These are phyloP conservation scores for Lineus longissimus DNA, from an alignment of 1,140 invertebrate genomes.

Conservation along the genomic window DNA sequence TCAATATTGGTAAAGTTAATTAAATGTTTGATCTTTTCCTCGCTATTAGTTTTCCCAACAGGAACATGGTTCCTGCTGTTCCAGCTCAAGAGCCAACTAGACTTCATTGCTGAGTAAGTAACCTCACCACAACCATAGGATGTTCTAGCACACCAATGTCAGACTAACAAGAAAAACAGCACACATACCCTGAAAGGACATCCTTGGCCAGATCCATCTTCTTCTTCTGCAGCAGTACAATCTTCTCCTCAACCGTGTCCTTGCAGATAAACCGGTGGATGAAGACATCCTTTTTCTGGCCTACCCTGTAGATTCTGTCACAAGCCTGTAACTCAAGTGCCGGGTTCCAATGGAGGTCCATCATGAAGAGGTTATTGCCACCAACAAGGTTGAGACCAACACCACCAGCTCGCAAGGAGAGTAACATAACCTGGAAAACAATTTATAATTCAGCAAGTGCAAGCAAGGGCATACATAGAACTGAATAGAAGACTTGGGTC, in stretches of 20 bases:
- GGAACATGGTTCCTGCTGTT: no score
- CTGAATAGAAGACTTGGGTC: no score
- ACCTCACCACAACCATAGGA: no score
- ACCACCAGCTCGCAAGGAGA: slow-evolving; percentile 84
- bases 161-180: no score
- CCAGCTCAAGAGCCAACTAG: no score
- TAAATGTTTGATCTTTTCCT: no score
- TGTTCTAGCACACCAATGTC: no score
- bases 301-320: slow-evolving; percentile 85
- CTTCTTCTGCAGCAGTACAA: slow-evolving; percentile 71
- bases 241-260: slow-evolving; percentile 81
- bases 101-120: no score
- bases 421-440: slow-evolving; percentile 61
- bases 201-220: slow-evolving; percentile 76
- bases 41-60: no score
- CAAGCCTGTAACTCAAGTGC: slow-evolving; percentile 87
- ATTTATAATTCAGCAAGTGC: no score
- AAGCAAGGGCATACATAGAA: no score
- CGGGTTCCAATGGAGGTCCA: slow-evolving; percentile 95
- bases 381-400: slow-evolving; percentile 87
- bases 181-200: slow-evolving; percentile 56
- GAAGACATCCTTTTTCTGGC: slow-evolving; percentile 74
- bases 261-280: slow-evolving; percentile 81
- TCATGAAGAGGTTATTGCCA: slow-evolving; percentile 81
- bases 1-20: no score